Base-by-base conservation (phyloP, 2,797 vertebrate species). In the Characodon lateralis region DNA sequence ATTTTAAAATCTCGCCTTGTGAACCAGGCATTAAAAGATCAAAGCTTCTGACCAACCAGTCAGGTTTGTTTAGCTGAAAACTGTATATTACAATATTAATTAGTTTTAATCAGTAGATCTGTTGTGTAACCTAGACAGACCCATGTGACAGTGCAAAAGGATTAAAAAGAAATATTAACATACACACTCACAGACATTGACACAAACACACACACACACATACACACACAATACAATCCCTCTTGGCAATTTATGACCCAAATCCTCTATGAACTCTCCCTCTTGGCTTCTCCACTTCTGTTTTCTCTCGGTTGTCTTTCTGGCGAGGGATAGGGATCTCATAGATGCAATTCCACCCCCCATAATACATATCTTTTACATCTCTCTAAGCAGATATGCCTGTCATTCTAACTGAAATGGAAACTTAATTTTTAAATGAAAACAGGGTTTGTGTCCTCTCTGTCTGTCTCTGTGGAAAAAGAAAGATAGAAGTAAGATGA, bases 241-340 rank as follows among this genome's bases (percentile, higher is more conserved):
- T 91, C 87, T 86, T 88, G 92, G 93, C 94, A 85, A 91, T 94
- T 85, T 91, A 89, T 95, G 93, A 94, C 94, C 94, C 84, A 95
- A 93, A 94, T 94, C 91, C 89, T 93, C 81, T 58, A 74, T 80
- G 84, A 89, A 86, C 85, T 88, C 85, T 92, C 90, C 91, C 84
- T 85, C 78, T 88, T 89, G 90, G 88, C 90, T 90, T 79, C 74
- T 88, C 66, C 77, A 76, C 48, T 90, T 87, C 84, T 78, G 73
- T 85, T 88, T 85, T 90, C 78, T 85, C 85, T 86, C 88, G 80
- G 84, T 90, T 89, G 81, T 89, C 87, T 93, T 82, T 88, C 81
- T 91, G 89, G 87, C 77, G 85, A 71, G 63, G 79, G 79, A 91
- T 69, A 74, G 78, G 73, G 86, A 89, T 82, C 84, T 89, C 86